Base-by-base conservation (phyloP, 1,140 invertebrate genomes). In the Psix sp. region DNA sequence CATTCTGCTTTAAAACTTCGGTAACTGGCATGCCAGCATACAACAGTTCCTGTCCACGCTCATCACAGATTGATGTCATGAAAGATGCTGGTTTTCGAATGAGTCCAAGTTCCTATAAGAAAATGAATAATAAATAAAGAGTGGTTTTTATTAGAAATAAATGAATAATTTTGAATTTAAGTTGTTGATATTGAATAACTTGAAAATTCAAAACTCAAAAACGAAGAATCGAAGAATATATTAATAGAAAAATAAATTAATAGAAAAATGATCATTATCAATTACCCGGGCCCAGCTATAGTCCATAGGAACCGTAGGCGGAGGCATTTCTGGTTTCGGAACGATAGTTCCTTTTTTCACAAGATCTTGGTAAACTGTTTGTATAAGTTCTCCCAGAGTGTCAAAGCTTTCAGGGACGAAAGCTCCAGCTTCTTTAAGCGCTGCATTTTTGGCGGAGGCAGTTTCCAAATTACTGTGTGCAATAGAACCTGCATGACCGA, bases 1-100 rank as follows among this genome's bases (percentile, higher is more conserved):
- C 91, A 75, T 95, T 93, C 79, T 94, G 91, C 78, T 94, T 94
- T 5, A 95, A 84, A 10, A 96, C 96, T 77, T 98, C 95, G 39
- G 95, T 98, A 78, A 99, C 99, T 15, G 98, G 98, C 90, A 99
- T 98, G 10, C 98, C 98, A 56, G 98, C 97, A 88, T 99, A 99
- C 14, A 97, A 89, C 13, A 99, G 88, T 87, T 99, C 98, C 81
- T 99, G 97, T 4, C 98, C 98, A 77, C 98, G 90, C 87, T 99
- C 98, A 88, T 99, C 98, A 86, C 98, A 99, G 80, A 99, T 99
- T 14, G 95, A 97, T 10, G 98, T 99, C 95, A 99, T 99, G 85
- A 99, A 99, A 0, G 97, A 98, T 0, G 98, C 98, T 24, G 98
- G 98, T 85, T 99, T 99, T 31, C 98, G 91, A 79, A 99, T 99